phyloP scores from a whole-genome alignment of 2,113 vertebrate species.

The Sula dactylatra region DNA sequence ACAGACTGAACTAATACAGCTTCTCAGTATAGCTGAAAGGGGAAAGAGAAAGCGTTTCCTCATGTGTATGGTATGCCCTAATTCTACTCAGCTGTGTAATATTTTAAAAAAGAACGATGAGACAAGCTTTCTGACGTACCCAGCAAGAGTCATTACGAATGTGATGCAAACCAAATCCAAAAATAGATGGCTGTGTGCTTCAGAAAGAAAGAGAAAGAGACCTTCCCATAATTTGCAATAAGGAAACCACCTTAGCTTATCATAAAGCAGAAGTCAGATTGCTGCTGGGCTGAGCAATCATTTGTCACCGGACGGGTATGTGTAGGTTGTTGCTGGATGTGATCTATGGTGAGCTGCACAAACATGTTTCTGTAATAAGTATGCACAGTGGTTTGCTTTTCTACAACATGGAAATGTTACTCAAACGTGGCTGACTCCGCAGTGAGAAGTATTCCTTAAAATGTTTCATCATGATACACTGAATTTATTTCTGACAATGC shows the following conservation, averaged over 20 bases:
- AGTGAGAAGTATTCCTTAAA: neutral
- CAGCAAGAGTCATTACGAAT: neutral
- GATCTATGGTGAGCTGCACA: neutral
- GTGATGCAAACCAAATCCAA: neutral
- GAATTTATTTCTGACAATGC: neutral
- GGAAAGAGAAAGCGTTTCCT: neutral
- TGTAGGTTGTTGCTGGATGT: neutral
- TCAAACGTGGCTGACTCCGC: neutral
- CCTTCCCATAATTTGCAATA: neutral
- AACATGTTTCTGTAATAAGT: neutral
- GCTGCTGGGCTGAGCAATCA: neutral
- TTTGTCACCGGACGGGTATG: neutral
- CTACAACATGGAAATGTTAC: neutral
- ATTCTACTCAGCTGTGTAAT: neutral
- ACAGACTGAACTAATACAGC: neutral
- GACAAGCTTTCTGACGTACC: neutral
- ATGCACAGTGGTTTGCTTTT: neutral
- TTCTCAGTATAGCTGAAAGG: neutral
- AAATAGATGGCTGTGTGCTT: neutral
- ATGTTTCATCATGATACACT: neutral
- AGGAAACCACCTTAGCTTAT: slow-evolving; percentile 39
- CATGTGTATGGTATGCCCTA: neutral
- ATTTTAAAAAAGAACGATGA: neutral
- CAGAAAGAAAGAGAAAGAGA: neutral
- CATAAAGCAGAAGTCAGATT: neutral